phyloP scores from a whole-genome alignment of 2,113 vertebrate genomes.

The Panthera uncia region DNA sequence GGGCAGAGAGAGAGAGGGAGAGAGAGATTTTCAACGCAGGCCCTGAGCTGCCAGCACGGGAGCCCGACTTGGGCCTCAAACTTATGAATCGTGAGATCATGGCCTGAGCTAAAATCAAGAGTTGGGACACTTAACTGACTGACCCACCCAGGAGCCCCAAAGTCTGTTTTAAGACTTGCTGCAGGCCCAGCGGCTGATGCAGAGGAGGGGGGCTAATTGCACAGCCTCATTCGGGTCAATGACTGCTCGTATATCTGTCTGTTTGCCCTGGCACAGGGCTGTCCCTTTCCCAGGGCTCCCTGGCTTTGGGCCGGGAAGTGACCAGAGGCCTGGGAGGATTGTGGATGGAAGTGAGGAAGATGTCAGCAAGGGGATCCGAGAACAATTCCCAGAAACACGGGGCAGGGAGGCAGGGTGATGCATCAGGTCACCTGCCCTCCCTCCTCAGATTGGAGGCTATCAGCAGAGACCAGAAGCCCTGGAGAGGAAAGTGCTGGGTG shows the following conservation, averaged over 20 bases:
- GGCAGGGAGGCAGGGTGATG: not conserved
- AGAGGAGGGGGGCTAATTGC: not conserved
- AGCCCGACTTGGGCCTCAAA: too few relatives aligned
- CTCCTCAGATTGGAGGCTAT: constrained; percentile 34
- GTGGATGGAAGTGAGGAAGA: not conserved
- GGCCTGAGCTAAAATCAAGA: too few relatives aligned
- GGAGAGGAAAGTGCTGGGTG: constrained; percentile 66
- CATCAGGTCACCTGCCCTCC: not conserved
- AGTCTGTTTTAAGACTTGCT: not conserved
- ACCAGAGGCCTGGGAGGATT: not conserved
- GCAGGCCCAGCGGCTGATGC: not conserved
- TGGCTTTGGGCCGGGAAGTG: not conserved
- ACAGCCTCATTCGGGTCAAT: not conserved
- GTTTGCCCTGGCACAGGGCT: not conserved
- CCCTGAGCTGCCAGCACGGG: too few relatives aligned
- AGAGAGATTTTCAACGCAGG: too few relatives aligned
- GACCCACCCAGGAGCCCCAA: not conserved
- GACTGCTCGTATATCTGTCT: too few relatives aligned
- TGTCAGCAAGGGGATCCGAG: not conserved
- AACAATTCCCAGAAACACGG: constrained; percentile 61
- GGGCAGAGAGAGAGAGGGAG: too few relatives aligned
- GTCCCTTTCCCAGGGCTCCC: not conserved
- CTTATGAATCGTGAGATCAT: too few relatives aligned
- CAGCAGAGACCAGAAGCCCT: constrained; percentile 53
- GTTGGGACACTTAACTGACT: too few relatives aligned